Base-by-base conservation (phyloP, 2,888 invertebrate genomes). In the Fragum fragum region DNA sequence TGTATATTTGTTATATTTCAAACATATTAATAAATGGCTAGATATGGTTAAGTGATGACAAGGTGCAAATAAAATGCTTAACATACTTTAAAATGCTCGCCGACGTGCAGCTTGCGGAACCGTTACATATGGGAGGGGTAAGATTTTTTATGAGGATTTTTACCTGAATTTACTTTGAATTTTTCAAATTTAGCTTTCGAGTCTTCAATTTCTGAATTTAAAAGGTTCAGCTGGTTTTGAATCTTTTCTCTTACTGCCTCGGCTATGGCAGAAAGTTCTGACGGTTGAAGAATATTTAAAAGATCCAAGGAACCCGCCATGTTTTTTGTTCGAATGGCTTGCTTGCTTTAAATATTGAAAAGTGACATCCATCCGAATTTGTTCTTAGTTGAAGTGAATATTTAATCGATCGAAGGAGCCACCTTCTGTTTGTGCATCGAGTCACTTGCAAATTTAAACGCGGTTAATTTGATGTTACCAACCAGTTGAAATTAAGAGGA, bases 111-210 rank as follows among this genome's bases (percentile, higher is more conserved):
- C 3, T 36, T 36, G 32, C 3, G 32, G 9, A 36, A 36, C 32
- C 32, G 32, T 6, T 9, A 36, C 32, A 28, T 23, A 5, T 42
- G 47, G 36, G 39, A 47, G 61, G 32, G 59, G 39, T 39, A 59
- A 59, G 21, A 59, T 18, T 36, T 52, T 36, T 36, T 36, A 36
- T 9, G 3, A 3, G 32, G 21, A n/a, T 66, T 55, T 74, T 86
- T 88, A 92, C 92, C 92, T 75, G 91, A 90, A 86, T 90, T 90
- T 14, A 92, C 91, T 26, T 89, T 83, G 21, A 90, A 87, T 76
- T 88, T 89, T 70, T 92, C 91, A 77, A 88, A 89, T 79, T 90
- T 91, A 9, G 87, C 71, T 71, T 87, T 90, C n/a, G 80, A 61
- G 29, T 89, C 88, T 55, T 89, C 86, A 21, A 86, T 59, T 74